Conservation (phyloP, 2,113 vertebrate species). For the Petaurus breviceps region DNA sequence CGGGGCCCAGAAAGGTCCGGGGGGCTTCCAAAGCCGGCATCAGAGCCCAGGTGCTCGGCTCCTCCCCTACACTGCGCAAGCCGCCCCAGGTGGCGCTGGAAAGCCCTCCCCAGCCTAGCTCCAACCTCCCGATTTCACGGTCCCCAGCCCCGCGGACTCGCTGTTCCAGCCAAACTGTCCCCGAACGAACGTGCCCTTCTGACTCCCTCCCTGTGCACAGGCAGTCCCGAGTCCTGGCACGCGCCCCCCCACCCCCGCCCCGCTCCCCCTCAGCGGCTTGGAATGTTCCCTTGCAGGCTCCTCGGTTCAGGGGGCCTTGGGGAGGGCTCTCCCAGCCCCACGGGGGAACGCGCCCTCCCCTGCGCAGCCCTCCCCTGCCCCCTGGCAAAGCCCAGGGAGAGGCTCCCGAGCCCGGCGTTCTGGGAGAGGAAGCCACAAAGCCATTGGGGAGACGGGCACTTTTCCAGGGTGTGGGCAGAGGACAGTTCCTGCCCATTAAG, state of each 20-base stretch:
- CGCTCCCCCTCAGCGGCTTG: not conserved
- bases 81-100: too few species aligned
- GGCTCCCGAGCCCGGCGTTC: not conserved
- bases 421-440: not conserved
- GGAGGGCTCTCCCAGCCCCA: too few species aligned
- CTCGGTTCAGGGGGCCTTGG: not conserved
- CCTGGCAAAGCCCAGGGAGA: not conserved
- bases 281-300: not conserved
- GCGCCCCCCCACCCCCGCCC: too few species aligned
- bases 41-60: too few species aligned
- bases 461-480: not conserved
- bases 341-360: not conserved
- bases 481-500: not conserved
- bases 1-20: too few species aligned
- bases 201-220: not conserved
- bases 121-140: not conserved
- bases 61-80: too few species aligned
- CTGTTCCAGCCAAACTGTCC: not conserved
- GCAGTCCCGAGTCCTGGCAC: not conserved
- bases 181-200: not conserved
- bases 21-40: not conserved
- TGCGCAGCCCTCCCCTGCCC: not conserved
- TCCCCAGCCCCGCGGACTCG: not conserved
- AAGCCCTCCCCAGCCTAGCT: not conserved
- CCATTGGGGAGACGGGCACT: too few species aligned